Evolutionary conservation across 2,797 vertebrate species (phyloP).

Genomic region (Poeciliopsis presidionis): DNA sequence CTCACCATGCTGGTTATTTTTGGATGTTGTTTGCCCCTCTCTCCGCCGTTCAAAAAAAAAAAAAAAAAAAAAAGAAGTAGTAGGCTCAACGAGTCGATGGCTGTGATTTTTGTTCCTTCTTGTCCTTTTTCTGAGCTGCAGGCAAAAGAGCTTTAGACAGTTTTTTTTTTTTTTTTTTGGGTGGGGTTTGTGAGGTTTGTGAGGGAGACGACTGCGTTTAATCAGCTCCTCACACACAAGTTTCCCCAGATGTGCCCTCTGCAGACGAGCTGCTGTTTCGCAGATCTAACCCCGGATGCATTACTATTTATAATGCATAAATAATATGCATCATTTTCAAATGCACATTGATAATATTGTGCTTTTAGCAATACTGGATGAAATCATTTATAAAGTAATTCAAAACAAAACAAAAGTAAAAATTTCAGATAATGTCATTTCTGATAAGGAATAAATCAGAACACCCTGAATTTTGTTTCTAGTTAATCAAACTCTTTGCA

Average conservation of each 20-base stretch:
- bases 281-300: constrained; percentile 14
- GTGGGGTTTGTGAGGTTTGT: too few species aligned
- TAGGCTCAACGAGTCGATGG: constrained; percentile 25
- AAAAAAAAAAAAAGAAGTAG: constrained; percentile 1
- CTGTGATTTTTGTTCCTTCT: constrained; percentile 52
- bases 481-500: constrained; percentile 12
- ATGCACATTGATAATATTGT: constrained; percentile 24
- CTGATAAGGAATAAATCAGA: not conserved
- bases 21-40: constrained; percentile 2
- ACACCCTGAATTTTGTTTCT: not conserved
- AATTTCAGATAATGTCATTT: not conserved
- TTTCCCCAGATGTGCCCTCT: constrained; percentile 49
- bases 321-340: constrained; percentile 8
- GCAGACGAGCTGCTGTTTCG: constrained; percentile 24
- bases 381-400: not conserved
- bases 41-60: not conserved
- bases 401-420: not conserved
- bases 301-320: too few species aligned
- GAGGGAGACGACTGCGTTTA: constrained; percentile 26
- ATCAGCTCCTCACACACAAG: constrained; percentile 63
- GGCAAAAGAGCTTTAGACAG: constrained; percentile 37
- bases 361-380: not conserved
- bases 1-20: constrained; percentile 46
- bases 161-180: constrained; percentile 27
- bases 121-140: constrained; percentile 41